Percentiles rank a stretch among this genome's conserved stretches.
Conservation (phyloP, 2,888 invertebrate species). For the Ectemnius cavifrons region DNA sequence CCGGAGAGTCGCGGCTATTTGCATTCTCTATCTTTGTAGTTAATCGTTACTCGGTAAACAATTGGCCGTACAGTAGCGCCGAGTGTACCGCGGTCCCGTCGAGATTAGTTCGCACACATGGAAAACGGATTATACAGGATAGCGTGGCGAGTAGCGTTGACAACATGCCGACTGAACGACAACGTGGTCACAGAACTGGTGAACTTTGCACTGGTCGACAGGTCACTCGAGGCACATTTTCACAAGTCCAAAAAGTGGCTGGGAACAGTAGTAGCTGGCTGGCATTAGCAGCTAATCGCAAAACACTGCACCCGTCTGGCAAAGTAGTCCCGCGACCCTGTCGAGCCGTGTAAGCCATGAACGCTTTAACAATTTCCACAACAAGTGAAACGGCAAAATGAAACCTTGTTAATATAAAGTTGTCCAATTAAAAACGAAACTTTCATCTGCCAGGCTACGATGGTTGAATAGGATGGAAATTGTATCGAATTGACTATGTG, state of each 20-base stretch:
- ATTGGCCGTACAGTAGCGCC: slow-evolving; percentile 40
- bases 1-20: slow-evolving; percentile 57
- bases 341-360: no score
- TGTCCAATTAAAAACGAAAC: no score
- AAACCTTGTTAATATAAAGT: no score
- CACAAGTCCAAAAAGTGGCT: neutral
- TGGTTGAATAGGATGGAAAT: no score
- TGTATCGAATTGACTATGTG: no score
- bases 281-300: slow-evolving; percentile 3
- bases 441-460: no score
- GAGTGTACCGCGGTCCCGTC: slow-evolving; percentile 28
- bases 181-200: neutral
- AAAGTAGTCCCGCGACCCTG: neutral
- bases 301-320: neutral
- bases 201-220: neutral
- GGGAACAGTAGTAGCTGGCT: neutral
- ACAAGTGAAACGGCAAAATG: no score
- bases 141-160: neutral
- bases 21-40: slow-evolving; percentile 57
- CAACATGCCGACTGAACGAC: neutral
- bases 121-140: slow-evolving; percentile 15
- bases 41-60: slow-evolving; percentile 62
- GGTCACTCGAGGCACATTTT: neutral
- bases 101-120: slow-evolving; percentile 43
- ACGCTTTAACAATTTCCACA: no score